A percentile compares a stretch with the other conserved stretches of the same genome.
These are phyloP conservation scores for Drosophila leontia DNA, from an alignment of 1,140 invertebrate species.

Conservation along the genomic window DNA sequence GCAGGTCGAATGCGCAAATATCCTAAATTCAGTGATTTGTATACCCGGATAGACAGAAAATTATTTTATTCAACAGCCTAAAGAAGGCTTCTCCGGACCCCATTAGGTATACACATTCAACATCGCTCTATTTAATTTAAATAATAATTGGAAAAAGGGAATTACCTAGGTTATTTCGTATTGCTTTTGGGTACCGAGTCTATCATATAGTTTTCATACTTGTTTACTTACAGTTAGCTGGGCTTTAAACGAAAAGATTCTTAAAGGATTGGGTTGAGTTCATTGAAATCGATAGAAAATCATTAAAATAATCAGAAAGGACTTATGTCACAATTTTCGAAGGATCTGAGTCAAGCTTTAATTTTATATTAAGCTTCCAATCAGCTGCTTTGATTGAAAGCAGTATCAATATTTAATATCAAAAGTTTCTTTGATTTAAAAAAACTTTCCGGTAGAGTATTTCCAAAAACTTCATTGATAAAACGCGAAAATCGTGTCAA, in stretches of 20 bases:
- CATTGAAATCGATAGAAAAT: too few relatives aligned
- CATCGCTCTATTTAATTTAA: not conserved
- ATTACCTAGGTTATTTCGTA: not conserved
- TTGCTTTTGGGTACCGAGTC: not conserved
- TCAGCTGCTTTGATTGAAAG: not conserved
- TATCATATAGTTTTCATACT: not conserved
- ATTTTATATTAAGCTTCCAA: too few relatives aligned
- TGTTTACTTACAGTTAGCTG: not conserved
- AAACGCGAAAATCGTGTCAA: conserved; percentile 65
- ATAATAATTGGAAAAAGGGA: too few relatives aligned
- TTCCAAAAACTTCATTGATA: conserved; percentile 38
- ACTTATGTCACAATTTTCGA: not conserved
- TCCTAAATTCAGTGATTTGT: not conserved
- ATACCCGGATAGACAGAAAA: too few relatives aligned
- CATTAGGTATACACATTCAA: not conserved
- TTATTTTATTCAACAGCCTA: not conserved
- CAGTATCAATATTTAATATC: not conserved
- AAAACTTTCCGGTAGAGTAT: conserved; percentile 6
- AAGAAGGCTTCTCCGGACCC: not conserved
- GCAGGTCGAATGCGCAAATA: conserved; percentile 14
- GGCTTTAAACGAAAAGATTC: too few relatives aligned
- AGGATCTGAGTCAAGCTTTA: too few relatives aligned
- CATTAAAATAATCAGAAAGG: too few relatives aligned
- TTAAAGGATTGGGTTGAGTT: too few relatives aligned
- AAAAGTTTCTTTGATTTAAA: not conserved